A percentile compares a stretch with the other conserved stretches of the same genome.
These are phyloP conservation scores for Rhea pennata DNA, from an alignment of 2,113 vertebrate genomes.

Conservation along the genomic window DNA sequence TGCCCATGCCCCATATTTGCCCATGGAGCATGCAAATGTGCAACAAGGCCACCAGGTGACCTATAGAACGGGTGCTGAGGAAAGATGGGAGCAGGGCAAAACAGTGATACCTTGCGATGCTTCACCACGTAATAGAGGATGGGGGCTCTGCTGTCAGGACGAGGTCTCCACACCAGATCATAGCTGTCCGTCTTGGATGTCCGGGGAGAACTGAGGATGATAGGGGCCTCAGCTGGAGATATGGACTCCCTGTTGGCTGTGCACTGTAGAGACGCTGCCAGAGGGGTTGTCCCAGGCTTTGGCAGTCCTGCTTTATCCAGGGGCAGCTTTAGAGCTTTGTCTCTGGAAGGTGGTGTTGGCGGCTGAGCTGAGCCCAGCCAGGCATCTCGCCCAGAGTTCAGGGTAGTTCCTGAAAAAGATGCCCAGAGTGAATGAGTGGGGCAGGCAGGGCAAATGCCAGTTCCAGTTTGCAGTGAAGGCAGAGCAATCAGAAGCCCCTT, in stretches of 20 bases:
- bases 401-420: constrained; percentile 63
- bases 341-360: constrained; percentile 49
- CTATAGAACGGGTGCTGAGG: rapidly evolving
- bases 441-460: neutral
- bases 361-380: neutral
- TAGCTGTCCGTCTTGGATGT: constrained; percentile 94
- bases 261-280: constrained; percentile 79
- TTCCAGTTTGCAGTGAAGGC: neutral
- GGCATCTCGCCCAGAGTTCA: neutral
- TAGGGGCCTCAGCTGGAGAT: constrained; percentile 87
- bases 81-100: neutral
- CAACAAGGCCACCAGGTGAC: neutral
- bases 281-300: constrained; percentile 56
- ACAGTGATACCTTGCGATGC: constrained; percentile 88
- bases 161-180: constrained; percentile 92
- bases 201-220: constrained; percentile 94
- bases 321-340: constrained; percentile 76
- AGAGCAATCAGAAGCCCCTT: neutral
- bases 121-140: constrained; percentile 92
- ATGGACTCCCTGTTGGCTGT: constrained; percentile 73
- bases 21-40: rapidly evolving
- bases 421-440: neutral
- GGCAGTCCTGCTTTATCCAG: constrained; percentile 68
- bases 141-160: constrained; percentile 83
- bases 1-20: neutral